A percentile compares a stretch with the other conserved stretches of the same genome.
Evolutionary conservation across 2,113 vertebrate genomes (phyloP).

Genomic region (Falco punctatus): DNA sequence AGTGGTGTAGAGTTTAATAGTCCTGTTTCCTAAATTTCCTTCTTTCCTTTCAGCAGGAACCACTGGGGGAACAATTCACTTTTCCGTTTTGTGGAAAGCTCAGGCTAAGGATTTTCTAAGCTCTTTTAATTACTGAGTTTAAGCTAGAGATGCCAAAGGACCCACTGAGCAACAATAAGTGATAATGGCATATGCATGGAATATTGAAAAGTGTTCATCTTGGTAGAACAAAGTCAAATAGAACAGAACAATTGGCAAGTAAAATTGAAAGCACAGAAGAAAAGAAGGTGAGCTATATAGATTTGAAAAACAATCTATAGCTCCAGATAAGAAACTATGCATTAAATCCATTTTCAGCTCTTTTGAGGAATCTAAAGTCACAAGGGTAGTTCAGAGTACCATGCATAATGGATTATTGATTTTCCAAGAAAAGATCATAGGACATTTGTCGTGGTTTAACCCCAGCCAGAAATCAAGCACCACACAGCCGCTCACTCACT

Average conservation of each 20-base stretch:
- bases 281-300: background rate
- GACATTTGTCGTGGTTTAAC: no score
- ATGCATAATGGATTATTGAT: conserved; percentile 47
- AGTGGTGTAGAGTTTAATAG: conserved; percentile 52
- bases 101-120: conserved; percentile 34
- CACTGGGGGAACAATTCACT: conserved; percentile 42
- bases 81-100: conserved; percentile 17
- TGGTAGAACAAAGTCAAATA: conserved; percentile 36
- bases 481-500: no score
- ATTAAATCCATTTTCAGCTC: conserved; percentile 30
- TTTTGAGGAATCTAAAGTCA: background rate
- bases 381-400: background rate
- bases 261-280: conserved; percentile 37
- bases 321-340: conserved; percentile 18
- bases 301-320: conserved; percentile 31
- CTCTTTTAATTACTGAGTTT: conserved; percentile 52
- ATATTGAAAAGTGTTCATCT: conserved; percentile 47
- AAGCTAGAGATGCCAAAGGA: conserved; percentile 37
- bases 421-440: background rate
- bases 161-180: conserved; percentile 36
- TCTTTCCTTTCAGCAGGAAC: conserved; percentile 16
- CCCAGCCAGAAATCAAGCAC: no score
- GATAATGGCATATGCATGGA: conserved; percentile 39
- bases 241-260: conserved; percentile 15
- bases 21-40: conserved; percentile 47